Base-by-base conservation (phyloP, 2,113 vertebrate species). In the Cepphus grylle region DNA sequence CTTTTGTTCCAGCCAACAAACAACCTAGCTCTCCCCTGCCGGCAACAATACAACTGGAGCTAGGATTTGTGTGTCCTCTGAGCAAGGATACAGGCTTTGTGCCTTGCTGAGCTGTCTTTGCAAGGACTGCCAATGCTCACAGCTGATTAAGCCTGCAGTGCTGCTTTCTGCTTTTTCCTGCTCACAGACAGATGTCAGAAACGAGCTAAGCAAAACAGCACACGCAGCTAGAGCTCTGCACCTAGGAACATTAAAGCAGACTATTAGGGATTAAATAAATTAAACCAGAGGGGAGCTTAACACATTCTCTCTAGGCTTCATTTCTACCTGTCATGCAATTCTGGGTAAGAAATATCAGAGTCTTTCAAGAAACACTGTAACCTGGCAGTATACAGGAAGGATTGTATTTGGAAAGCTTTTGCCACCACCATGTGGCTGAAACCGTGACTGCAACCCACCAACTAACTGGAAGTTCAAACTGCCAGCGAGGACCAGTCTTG, bases 361-460 rank as follows among this genome's bases (percentile, higher is more conserved):
- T 1, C 0, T 65, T 86, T 86, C 66, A 65, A 79, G 65, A 74
- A 84, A 49, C 11, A 3, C 6, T 8, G 9, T 40, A 21, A 66
- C 88, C 58, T 42, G 62, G 53, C 17, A 1, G 9, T 7, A 2
- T 3, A 3, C 3, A 30, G 38, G 36, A 79, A 74, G 30, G 22
- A 38, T 15, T 36, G 13, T 20, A 29, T 88, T 70, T 79, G 59
- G 70, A 89, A 94, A 93, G 96, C 62, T 96, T 91, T 56, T 97
- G 80, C 85, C 86, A 94, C 97, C 97, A 97, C 94, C 97, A 78
- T 36, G 79, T 95, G 97, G 97, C 34, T 88, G 62, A 73, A 89
- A 20, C 32, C 9, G 9, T 15, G 36, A 90, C 55, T 95, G 94
- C 96, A 96, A 81, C 50, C 34, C 70, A 79, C 26, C 8, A 38